Evolutionary conservation across 2,113 vertebrate genomes (phyloP), one percentile per base, ranked within the genome.

Genomic region (Notarius lentiginosus): DNA sequence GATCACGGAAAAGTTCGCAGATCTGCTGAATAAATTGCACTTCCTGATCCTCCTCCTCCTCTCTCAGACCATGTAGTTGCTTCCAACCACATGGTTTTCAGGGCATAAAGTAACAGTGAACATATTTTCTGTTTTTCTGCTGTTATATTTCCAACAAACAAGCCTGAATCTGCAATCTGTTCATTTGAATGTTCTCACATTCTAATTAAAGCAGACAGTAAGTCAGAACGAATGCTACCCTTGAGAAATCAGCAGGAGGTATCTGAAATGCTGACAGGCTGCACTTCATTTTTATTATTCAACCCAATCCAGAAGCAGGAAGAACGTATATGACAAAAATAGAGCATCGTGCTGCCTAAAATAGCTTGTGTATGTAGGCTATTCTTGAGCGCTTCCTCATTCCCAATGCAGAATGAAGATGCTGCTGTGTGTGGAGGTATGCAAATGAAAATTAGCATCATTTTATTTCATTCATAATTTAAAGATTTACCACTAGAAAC

Each of bases 211-310:
- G 51, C 18, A 41, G n/a, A 49, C 12, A 72, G 47, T 82, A 81
- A 66, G 51, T 83, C 65, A 79, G 86, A 63, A 20, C 81, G 65
- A 76, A 30, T 34, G 76, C 82, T 61, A 27, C 87, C 77, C 66
- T 12, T 11, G 87, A 88, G 84, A 88, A 82, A 84, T 81, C 58
- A 61, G 81, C 47, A 58, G 79, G 14, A 70, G 70, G 47, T 76
- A n/a, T 88, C 81, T 84, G 70, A 79, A 56, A 68, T 34, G 27
- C 66, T 68, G 82, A 83, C 49, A 56, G 63, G 82, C 86, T 47
- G 60, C 24, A 66, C 86, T 63, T 73, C 81, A 24, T 49, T 14
- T 82, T 83, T 87, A 68, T 84, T 79, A 84, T 77, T 79, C 65
- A 55, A 70, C 51, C 12, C 18, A 18, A 61, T 84, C 47, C 58